Percentiles rank a stretch among this genome's conserved stretches.
Evolutionary conservation across 2,113 vertebrate species (phyloP).

Genomic region (Struthidea cinerea): DNA sequence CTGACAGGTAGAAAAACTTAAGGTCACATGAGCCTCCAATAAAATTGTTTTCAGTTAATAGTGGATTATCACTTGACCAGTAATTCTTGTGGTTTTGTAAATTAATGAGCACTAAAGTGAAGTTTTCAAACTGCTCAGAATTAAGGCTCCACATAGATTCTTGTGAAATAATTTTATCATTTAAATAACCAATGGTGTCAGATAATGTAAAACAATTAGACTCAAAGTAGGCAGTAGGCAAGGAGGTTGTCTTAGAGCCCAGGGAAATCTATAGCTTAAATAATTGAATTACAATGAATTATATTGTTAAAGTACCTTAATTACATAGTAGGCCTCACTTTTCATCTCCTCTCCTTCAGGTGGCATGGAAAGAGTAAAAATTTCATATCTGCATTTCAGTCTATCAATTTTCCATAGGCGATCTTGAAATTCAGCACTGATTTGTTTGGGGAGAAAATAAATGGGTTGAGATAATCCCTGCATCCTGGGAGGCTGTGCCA

Average conservation of each 20-base stretch:
- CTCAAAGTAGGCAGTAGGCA: not conserved
- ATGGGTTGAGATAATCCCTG: not conserved
- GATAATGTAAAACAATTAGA: not conserved
- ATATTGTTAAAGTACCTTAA: conserved; percentile 76
- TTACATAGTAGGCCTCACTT: conserved; percentile 83
- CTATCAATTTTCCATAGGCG: conserved; percentile 84
- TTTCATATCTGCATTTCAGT: conserved; percentile 85
- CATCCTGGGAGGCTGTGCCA: not conserved
- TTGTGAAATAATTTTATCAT: not conserved
- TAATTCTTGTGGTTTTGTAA: not conserved
- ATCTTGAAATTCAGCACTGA: conserved; percentile 83
- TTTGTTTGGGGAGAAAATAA: conserved; percentile 17
- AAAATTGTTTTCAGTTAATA: not conserved
- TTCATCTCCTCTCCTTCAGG: conserved; percentile 87
- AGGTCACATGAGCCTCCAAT: not conserved
- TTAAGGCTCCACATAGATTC: not conserved
- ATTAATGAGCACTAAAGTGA: not conserved
- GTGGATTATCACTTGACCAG: not conserved
- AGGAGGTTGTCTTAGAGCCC: not conserved
- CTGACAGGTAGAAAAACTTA: not conserved
- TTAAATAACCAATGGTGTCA: not conserved
- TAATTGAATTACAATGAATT: not conserved
- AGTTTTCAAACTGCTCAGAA: not conserved
- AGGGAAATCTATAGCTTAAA: not conserved
- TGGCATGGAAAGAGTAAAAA: conserved; percentile 75